Evolutionary conservation across 1,140 invertebrate genomes (phyloP), one percentile per base, ranked within the genome.

Genomic region (Drosophila persimilis): DNA sequence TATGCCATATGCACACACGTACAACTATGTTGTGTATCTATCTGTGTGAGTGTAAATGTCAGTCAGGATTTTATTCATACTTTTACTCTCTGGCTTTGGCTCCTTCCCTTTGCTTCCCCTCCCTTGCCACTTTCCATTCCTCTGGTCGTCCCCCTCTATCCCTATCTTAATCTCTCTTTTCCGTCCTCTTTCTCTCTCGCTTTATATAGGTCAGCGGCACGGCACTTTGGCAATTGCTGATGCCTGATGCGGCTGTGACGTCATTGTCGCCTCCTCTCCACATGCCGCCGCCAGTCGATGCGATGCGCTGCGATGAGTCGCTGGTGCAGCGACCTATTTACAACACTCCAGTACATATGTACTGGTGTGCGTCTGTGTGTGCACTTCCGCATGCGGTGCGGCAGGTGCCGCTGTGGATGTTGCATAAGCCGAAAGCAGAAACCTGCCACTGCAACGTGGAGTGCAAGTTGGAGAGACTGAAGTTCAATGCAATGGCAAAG

Each of bases 131-230:
- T 20, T 20, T 2, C 20, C 20, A 20, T 20, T 20, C 20, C 20
- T 20, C 47, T 26, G 2, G 2, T 24, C 24, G 13, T 44, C 17
- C 35, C 7, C 0, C 35, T 39, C 11, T 13, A 39, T 39, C 35
- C 9, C 9, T 39, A 39, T 39, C 35, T 39, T 11, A 9, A 39
- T 17, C 44, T 1, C 24, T 51, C 22, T 51, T 3, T 2, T 5
- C 1, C 8, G 17, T 20, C 3, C 6, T 39, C 52, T 52, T 54
- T 60, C 50, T 76, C 53, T 56, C 50, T 46, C 53, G 56, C 54
- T 46, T 51, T 83, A 88, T 83, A 88, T 86, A 78, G 83, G 83
- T 86, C 83, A 86, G 78, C 83, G 83, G 78, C 83, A 86, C 83
- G 83, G 78, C 83, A 86, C 83, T 53, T 53, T 43, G 58, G 35